Evolutionary conservation across 2,113 vertebrate genomes (phyloP), one percentile per base, ranked within the genome.

Genomic region (Tyrannus savana): DNA sequence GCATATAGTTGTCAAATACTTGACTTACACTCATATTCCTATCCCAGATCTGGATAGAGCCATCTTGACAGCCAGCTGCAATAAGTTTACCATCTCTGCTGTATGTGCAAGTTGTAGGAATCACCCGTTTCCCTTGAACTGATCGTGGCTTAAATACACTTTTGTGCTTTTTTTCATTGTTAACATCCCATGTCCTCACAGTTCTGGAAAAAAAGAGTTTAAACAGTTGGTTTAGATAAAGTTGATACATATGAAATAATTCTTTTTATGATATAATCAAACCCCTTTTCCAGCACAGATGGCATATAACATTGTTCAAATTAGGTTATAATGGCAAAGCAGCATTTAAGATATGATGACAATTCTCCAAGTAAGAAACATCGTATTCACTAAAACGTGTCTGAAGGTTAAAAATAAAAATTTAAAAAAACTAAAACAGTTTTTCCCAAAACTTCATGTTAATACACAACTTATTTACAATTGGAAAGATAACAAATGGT

Each of bases 11-110:
- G 87, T 19, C 15, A 87, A 64, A 95, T 47, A 81, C 4, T 76
- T 85, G 33, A 98, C 99, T 99, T 97, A 99, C 99, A 56, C 96
- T 99, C 93, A 99, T 95, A 97, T 99, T 99, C 84, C 99, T 98
- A 87, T 99, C 99, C 99, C 99, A 99, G 96, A 99, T 99, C 97
- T 99, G 99, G 93, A 99, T 99, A 96, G 98, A 99, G 59, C 99
- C 99, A 71, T 99, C 99, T 95, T 99, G 99, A 95, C 99, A 99
- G 86, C 98, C 99, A 8, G 99, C 99, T 53, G 99, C 99, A 35
- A 99, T 98, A 27, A 99, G 98, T 94, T 98, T 99, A 60, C 99
- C 99, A 52, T 99, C 99, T 59, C 99, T 98, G 89, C 98, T 99
- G 96, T 99, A 99, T 0, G 98, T 98, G 93, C 99, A 99, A 22